phyloP scores from a whole-genome alignment of 2,113 vertebrate genomes.

The Oceanodroma tethys region DNA sequence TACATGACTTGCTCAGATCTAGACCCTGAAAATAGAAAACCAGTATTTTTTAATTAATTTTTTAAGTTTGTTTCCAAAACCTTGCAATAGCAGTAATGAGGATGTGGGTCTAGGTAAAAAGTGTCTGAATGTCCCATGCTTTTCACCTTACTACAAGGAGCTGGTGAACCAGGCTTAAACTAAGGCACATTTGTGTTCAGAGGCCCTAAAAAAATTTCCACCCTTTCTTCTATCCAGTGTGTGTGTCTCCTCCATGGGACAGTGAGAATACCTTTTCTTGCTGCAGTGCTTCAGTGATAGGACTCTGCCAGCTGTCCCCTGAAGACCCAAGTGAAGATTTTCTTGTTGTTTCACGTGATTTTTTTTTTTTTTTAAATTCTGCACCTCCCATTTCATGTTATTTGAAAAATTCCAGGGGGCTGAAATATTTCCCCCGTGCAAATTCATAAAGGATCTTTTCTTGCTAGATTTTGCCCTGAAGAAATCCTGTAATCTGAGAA shows the following conservation, averaged over 20 bases:
- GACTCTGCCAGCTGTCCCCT: neutral
- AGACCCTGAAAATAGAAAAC: neutral
- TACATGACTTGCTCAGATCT: neutral
- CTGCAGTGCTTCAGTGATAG: neutral
- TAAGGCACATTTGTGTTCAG: neutral
- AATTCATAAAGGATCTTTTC: neutral
- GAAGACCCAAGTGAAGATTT: neutral
- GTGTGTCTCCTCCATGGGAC: neutral
- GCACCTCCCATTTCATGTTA: neutral
- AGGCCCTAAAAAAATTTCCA: neutral
- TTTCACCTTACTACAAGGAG: neutral
- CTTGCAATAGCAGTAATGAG: neutral
- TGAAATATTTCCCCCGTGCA: neutral
- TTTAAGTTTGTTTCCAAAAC: neutral
- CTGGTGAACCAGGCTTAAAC: neutral
- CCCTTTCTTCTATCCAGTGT: neutral
- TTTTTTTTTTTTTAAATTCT: neutral
- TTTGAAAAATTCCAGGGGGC: neutral
- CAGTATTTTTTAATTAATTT: neutral
- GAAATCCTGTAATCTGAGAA: slow-evolving; percentile 26
- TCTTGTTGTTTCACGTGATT: fast-evolving
- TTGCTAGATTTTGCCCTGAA: neutral
- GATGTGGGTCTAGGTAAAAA: neutral
- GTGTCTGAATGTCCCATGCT: neutral
- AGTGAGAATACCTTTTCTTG: neutral